A percentile compares a stretch with the other conserved stretches of the same genome.
phyloP scores from a whole-genome alignment of 2,888 invertebrate genomes.

The Apeira syringaria region DNA sequence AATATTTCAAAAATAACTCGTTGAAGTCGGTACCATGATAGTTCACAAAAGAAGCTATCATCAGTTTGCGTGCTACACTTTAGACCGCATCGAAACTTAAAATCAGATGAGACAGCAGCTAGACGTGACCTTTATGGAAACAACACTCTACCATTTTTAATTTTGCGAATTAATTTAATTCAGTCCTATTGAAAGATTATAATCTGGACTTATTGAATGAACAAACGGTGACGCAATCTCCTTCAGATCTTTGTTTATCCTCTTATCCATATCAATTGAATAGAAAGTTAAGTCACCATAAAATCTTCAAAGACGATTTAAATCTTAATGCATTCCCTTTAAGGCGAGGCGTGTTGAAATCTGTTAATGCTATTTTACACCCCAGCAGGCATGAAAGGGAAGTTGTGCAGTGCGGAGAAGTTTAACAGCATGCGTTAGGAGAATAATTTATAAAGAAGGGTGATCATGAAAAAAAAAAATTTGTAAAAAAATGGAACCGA shows the following conservation, averaged over 20 bases:
- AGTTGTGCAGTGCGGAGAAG: constrained; percentile 23
- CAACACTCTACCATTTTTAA: too few relatives aligned
- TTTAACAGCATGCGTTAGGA: constrained; percentile 23
- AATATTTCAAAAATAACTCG: too few relatives aligned
- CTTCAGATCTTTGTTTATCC: constrained; percentile 21
- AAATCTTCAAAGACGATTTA: constrained; percentile 24
- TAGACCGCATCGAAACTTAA: too few relatives aligned
- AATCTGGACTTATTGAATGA: constrained; percentile 16
- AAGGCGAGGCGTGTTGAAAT: constrained; percentile 23
- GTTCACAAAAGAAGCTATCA: too few relatives aligned
- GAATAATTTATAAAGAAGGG: constrained; percentile 26
- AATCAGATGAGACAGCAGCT: too few relatives aligned
- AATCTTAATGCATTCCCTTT: constrained; percentile 26
- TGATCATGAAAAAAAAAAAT: too few relatives aligned
- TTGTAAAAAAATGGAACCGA: too few relatives aligned
- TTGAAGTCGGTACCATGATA: too few relatives aligned
- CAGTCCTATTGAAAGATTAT: too few relatives aligned
- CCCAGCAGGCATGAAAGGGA: constrained; percentile 19
- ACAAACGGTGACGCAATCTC: constrained; percentile 15
- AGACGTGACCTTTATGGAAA: too few relatives aligned
- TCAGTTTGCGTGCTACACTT: too few relatives aligned
- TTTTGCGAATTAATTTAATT: too few relatives aligned
- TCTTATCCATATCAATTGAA: constrained; percentile 15
- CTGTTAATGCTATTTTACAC: constrained; percentile 33
- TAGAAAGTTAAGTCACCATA: constrained; percentile 15